A percentile compares a stretch with the other conserved stretches of the same genome.
Evolutionary conservation across 2,888 invertebrate genomes (phyloP).

Genomic region (Plagiodera versicolora): DNA sequence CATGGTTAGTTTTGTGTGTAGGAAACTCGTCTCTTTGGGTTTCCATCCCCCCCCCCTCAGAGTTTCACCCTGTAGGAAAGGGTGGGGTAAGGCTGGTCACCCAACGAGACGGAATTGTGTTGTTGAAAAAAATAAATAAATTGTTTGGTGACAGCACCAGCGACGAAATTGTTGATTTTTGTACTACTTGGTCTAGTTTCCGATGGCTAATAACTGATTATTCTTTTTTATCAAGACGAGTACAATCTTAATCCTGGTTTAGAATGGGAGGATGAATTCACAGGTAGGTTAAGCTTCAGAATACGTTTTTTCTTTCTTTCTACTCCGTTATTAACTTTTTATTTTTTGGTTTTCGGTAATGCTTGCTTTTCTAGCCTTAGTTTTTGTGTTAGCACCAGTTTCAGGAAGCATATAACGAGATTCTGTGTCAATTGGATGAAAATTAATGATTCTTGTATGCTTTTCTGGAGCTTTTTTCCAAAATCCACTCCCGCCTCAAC

Average conservation of each 20-base stretch:
- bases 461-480: too few species aligned
- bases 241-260: conserved; percentile 99
- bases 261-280: conserved; percentile 99
- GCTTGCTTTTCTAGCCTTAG: neutral
- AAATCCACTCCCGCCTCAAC: too few species aligned
- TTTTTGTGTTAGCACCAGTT: neutral
- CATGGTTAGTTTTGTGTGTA: conserved; percentile 21
- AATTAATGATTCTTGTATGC: too few species aligned
- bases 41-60: too few species aligned
- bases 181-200: conserved; percentile 48
- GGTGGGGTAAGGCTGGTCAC: too few species aligned
- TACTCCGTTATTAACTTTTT: conserved; percentile 13
- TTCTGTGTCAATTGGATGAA: too few species aligned
- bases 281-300: conserved; percentile 78
- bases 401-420: neutral
- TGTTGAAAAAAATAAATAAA: too few species aligned
- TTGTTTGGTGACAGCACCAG: too few species aligned
- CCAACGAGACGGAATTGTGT: too few species aligned
- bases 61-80: too few species aligned
- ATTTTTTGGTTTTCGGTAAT: neutral
- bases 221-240: conserved; percentile 88
- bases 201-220: conserved; percentile 46
- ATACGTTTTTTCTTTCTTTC: conserved; percentile 21
- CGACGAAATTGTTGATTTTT: too few species aligned
- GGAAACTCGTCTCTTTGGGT: neutral